Evolutionary conservation across 2,888 invertebrate species (phyloP).

Genomic region (Harpagoxenus sublaevis): DNA sequence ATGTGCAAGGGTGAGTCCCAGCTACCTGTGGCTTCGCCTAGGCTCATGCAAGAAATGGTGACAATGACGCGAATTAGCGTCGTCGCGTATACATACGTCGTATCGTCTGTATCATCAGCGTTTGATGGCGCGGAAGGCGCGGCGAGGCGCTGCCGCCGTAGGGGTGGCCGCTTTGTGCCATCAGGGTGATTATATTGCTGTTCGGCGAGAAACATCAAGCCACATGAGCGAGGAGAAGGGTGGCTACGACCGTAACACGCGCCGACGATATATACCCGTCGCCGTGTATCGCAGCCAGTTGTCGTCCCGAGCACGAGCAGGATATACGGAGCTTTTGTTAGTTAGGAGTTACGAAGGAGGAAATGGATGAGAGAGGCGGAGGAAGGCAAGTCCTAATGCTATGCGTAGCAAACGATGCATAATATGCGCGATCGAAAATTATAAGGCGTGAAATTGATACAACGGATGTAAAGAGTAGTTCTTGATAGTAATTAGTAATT

Average conservation of each 20-base stretch:
- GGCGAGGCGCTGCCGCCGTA: conserved; percentile 71
- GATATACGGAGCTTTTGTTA: conserved; percentile 74
- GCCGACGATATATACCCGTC: conserved; percentile 52
- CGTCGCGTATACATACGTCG: conserved; percentile 79
- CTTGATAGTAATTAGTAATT: conserved; percentile 21
- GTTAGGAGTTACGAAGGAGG: conserved; percentile 58
- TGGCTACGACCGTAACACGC: conserved; percentile 74
- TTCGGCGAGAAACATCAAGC: conserved; percentile 81
- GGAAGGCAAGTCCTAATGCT: conserved; percentile 61
- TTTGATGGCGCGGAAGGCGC: conserved; percentile 81
- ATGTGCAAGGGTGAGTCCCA: conserved; percentile 59
- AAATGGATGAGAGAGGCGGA: conserved; percentile 61
- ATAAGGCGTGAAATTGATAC: conserved; percentile 59
- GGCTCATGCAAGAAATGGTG: conserved; percentile 76
- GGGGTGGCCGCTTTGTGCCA: conserved; percentile 84
- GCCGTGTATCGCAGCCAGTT: conserved; percentile 58
- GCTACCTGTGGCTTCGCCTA: conserved; percentile 82
- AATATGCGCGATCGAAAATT: conserved; percentile 62
- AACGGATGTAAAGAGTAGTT: conserved; percentile 50
- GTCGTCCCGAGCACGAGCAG: conserved; percentile 60
- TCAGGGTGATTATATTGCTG: conserved; percentile 85
- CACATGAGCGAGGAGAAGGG: conserved; percentile 72
- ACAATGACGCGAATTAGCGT: conserved; percentile 83
- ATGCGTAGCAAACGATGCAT: conserved; percentile 63
- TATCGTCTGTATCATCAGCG: conserved; percentile 85